phyloP scores from a whole-genome alignment of 2,888 invertebrate genomes.

The Baccha elongata region DNA sequence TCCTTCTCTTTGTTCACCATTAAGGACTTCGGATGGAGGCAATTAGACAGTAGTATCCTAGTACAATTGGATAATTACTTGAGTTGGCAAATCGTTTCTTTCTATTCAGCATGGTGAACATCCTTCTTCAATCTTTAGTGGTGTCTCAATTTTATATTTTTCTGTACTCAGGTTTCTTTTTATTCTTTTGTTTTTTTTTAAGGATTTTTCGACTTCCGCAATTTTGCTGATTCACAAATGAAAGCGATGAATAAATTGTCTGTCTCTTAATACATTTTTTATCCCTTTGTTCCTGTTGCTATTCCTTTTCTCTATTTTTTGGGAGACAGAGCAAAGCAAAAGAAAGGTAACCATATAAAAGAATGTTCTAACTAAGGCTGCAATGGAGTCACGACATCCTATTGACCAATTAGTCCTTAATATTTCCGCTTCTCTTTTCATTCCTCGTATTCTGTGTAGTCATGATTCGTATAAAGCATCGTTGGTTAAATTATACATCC shows the following conservation, averaged over 20 bases:
- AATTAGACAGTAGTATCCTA: constrained; percentile 69
- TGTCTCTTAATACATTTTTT: constrained; percentile 48
- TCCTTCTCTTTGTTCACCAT: constrained; percentile 18
- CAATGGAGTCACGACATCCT: constrained; percentile 51
- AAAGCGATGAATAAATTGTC: constrained; percentile 63
- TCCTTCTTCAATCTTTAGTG: constrained; percentile 50
- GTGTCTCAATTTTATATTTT: constrained; percentile 24
- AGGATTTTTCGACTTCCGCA: constrained; percentile 46
- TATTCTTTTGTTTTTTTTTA: constrained; percentile 5
- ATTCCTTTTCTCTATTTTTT: background rate
- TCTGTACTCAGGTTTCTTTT: background rate
- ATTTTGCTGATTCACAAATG: constrained; percentile 47
- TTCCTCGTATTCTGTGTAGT: constrained; percentile 3
- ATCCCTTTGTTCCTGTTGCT: constrained; percentile 11
- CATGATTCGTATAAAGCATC: constrained; percentile 19
- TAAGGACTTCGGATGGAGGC: constrained; percentile 44
- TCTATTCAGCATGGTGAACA: constrained; percentile 50
- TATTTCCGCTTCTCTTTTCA: constrained; percentile 53
- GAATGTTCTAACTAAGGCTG: constrained; percentile 12
- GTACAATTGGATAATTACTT: constrained; percentile 71
- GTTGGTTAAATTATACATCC: background rate
- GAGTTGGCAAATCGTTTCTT: constrained; percentile 65
- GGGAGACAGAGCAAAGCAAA: background rate
- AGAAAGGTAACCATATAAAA: constrained; percentile 27
- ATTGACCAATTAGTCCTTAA: constrained; percentile 71